phyloP scores from a whole-genome alignment of 2,797 vertebrate species.

The Anolis apletophallus region DNA sequence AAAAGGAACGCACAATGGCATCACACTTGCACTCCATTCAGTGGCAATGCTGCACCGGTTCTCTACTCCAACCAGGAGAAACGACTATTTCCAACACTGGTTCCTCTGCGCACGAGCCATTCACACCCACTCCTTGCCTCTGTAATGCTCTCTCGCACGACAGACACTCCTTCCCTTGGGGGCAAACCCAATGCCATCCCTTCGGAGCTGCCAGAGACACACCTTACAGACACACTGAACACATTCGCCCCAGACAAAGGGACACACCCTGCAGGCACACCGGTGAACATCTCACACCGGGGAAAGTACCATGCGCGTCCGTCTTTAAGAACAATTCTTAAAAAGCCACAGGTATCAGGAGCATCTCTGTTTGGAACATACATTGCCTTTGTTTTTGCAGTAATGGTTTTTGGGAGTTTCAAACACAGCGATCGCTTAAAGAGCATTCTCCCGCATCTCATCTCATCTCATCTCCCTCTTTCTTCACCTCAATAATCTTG shows the following conservation, averaged over 20 bases:
- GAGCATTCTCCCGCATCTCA: too few relatives aligned
- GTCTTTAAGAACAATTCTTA: neutral
- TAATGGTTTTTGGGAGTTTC: neutral
- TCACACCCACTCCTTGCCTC: neutral
- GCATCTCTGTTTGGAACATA: too few relatives aligned
- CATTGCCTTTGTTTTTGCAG: neutral
- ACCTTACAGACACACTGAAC: neutral
- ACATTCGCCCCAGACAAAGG: constrained; percentile 31
- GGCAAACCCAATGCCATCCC: neutral
- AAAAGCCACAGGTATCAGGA: neutral
- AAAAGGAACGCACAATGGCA: neutral
- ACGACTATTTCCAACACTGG: too few relatives aligned
- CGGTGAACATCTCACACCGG: neutral
- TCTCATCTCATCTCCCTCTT: too few relatives aligned
- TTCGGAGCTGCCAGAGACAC: neutral
- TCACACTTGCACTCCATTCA: neutral
- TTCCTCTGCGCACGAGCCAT: too few relatives aligned
- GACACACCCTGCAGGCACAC: constrained; percentile 36
- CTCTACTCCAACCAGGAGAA: neutral
- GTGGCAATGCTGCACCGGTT: too few relatives aligned
- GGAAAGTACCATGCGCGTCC: neutral
- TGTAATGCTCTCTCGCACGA: neutral
- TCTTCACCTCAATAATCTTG: neutral
- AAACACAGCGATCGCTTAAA: neutral
- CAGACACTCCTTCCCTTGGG: neutral